Base-by-base conservation (phyloP, 2,888 invertebrate genomes). In the Coecobrya sp. region DNA sequence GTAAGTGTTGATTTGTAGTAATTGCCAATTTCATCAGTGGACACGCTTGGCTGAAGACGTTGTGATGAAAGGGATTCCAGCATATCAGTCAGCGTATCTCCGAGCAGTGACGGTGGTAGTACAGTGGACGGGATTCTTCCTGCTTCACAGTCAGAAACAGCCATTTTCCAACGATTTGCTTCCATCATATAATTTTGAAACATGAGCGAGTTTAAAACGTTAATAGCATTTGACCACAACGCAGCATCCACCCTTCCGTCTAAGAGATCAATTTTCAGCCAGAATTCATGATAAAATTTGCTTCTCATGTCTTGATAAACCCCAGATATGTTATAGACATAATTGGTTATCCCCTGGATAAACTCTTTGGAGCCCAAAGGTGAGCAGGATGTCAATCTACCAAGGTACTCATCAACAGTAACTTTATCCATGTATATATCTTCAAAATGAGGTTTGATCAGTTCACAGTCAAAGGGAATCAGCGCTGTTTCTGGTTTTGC, bases 391-490 rank as follows among this genome's bases (percentile, higher is more conserved):
- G 76, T 76, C 10, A 93, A 30, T n/a, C 90, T 70, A 1, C 25
- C 49, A 16, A 93, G 55, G 42, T 93, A 93, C 16, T 87, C 79
- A 3, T 86, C 92, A 0, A 90, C 49, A 4, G 84, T 73, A 7
- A 70, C 90, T 65, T 92, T 70, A 59, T 92, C 84, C 13, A 88
- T 73, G 49, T 73, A 93, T 11, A 93, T 52, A 36, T 90, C 89
- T 16, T 82, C 82, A 84, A 93, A 93, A 52, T 93, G 93, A 1
- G 65, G 49, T 11, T 25, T 27, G 5, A 93, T 76, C 1, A 65
- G 8, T 79, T 93, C 93, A 65, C 93, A 93, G 68, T 93, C 90
- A 70, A 93, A 93, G 0, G 86, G 45, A n/a, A 93, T 90, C 27
- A 52, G 52, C 3, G 81, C 25, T 0, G 25, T 42, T 65, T 90